Base-by-base conservation (phyloP, 2,797 vertebrate species). In the Morus bassanus region DNA sequence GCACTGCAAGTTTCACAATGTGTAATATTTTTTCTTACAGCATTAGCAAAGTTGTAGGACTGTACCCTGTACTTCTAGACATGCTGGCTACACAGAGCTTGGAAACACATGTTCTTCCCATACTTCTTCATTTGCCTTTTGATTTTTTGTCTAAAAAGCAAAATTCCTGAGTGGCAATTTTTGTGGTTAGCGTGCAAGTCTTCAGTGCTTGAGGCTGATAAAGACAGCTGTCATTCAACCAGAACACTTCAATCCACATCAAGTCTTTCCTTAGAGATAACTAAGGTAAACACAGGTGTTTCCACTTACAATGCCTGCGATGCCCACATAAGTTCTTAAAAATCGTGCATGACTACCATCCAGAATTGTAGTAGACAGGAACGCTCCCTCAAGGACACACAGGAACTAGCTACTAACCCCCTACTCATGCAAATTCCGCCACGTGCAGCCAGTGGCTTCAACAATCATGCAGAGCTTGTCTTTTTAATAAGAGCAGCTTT, bases 391-490 rank as follows among this genome's bases (percentile, higher is more conserved):
- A 0, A 39, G 39, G 33, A 43, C 60, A n/a, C 53, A 64, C 9
- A 59, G 70, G 18, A 91, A 37, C 69, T 22, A 50, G 31, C 13
- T 31, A 37, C 76, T 39, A 48, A 48, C 23, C 8, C 13, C 28
- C 14, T 11, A 19, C 39, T 28, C 59, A 7, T 1, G 33, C 48
- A 56, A 17, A 28, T 63, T 56, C 61, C 35, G 46, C 46, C 61
- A 74, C 35, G 56, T 16, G 9, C 35, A 69, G 28, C 35, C 73
- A 35, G 31, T 3, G 11, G 27, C 43, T 73, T 19, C 43, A 79
- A 22, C 25, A 64, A 24, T 6, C 54, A 57, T 0, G 2, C 1
- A 1, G 46, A 72, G 11, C 33, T 25, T 37, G 14, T n/a, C 50
- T 64, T 78, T 75, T 24, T 43, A 78, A 50, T 31, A 76, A 11